Conservation (phyloP, 2,113 vertebrate genomes). For the Mastomys coucha region DNA sequence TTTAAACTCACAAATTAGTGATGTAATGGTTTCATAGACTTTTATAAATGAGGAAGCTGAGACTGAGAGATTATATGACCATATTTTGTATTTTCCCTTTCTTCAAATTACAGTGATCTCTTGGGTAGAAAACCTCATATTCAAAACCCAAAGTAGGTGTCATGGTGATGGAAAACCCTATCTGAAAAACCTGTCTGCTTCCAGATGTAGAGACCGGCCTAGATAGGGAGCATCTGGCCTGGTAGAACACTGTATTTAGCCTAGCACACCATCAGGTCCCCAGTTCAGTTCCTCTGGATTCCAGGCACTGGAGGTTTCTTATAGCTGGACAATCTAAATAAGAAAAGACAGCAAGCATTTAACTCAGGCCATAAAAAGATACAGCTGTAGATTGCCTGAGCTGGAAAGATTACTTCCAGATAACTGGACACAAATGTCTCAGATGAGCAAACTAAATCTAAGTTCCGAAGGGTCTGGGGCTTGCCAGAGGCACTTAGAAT, state of each 20-base stretch:
- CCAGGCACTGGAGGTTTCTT: neutral
- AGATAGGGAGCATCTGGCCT: neutral
- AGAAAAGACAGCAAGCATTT: neutral
- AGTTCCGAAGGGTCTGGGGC: neutral
- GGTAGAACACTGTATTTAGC: neutral
- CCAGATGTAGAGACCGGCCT: conserved; percentile 1
- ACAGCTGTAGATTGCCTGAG: neutral
- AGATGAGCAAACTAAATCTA: conserved; percentile 43
- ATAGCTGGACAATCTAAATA: neutral
- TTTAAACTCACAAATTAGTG: neutral
- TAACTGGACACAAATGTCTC: neutral
- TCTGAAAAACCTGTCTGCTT: conserved; percentile 49
- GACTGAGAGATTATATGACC: neutral
- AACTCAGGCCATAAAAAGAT: neutral
- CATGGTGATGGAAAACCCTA: conserved; percentile 27
- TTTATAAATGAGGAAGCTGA: conserved; percentile 11
- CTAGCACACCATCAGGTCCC: neutral
- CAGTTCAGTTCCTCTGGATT: neutral
- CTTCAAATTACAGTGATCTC: neutral
- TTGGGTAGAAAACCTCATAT: conserved; percentile 32
- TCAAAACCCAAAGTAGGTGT: neutral
- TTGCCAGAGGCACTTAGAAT: neutral
- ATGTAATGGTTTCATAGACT: neutral
- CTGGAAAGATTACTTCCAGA: conserved; percentile 12
- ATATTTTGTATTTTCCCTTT: neutral